Base-by-base conservation (phyloP, 2,888 invertebrate species). In the Melolontha melolontha region DNA sequence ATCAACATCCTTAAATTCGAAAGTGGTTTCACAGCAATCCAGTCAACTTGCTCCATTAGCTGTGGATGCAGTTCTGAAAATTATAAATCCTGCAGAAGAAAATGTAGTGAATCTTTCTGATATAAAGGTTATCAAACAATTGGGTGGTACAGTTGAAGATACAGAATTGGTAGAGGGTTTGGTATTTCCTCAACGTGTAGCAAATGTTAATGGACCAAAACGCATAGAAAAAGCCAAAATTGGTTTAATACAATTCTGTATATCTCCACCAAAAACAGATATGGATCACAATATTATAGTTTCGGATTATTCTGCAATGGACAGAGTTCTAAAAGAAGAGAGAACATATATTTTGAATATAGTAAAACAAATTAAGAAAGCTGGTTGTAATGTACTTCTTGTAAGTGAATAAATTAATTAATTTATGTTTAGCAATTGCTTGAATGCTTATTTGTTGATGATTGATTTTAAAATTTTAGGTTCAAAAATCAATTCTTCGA, bases 261-360 rank as follows among this genome's bases (percentile, higher is more conserved):
- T 99, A 82, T 99, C 99, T 11, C 96, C 99, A 63, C 99, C 99
- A 6, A 99, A 99, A 86, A 99, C 99, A 66, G 98, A 99, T 91
- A 97, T 97, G 96, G 96, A 97, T 79, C 96, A 96, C 85, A 96
- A 92, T 81, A 92, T 95, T 2, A 89, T 99, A 76, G 96, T 99
- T 17, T 96, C 97, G 0, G 99, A 99, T 83, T 99, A 99, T 83
- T 91, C 98, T n/a, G 98, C 98, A 59, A 99, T 99, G 99, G 99
- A 99, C 83, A 90, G 99, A 68, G 96, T 99, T 0, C 84, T 99
- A 69, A 94, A 97, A 80, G 99, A 99, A 83, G 99, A 99, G 84
- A 91, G 99, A 63, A 90, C 95, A 64, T 99, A 99, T 83, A 97
- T 99, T 77, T 86, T 99, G 67, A 98, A 99, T 80, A 97, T 99